Evolutionary conservation across 2,113 vertebrate species (phyloP).

Genomic region (Sarotherodon lohbergeri): DNA sequence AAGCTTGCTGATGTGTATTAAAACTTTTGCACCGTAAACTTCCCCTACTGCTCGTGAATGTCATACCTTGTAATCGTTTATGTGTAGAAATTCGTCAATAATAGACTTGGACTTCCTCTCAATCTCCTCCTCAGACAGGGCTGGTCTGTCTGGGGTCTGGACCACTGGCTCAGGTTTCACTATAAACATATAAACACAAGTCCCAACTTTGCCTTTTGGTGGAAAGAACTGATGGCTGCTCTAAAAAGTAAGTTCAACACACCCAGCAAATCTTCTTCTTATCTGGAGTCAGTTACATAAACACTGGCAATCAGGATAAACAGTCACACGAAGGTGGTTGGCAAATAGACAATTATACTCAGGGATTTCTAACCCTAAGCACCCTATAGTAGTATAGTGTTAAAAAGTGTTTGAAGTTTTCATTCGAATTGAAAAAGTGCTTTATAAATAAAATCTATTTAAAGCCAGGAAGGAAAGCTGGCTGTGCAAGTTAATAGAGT

Average conservation of each 20-base stretch:
- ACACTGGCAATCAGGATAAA: background rate
- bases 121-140: conserved; percentile 83
- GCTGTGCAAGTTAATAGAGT: background rate
- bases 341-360: background rate
- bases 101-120: conserved; percentile 92
- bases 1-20: background rate
- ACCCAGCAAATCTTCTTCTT: background rate
- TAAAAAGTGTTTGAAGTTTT: background rate
- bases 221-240: background rate
- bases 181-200: conserved; percentile 29
- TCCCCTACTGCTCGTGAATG: background rate
- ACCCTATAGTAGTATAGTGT: background rate
- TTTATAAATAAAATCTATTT: background rate
- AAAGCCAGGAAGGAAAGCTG: background rate
- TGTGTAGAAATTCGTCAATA: conserved; percentile 97
- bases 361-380: background rate
- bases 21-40: background rate
- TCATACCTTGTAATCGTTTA: conserved; percentile 93
- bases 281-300: background rate
- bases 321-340: background rate
- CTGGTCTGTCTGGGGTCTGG: conserved; percentile 70
- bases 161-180: conserved; percentile 77
- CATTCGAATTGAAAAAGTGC: background rate
- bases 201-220: background rate
- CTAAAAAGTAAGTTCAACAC: background rate